Conservation (phyloP, 2,888 invertebrate species). For the Cephus pulcher region DNA sequence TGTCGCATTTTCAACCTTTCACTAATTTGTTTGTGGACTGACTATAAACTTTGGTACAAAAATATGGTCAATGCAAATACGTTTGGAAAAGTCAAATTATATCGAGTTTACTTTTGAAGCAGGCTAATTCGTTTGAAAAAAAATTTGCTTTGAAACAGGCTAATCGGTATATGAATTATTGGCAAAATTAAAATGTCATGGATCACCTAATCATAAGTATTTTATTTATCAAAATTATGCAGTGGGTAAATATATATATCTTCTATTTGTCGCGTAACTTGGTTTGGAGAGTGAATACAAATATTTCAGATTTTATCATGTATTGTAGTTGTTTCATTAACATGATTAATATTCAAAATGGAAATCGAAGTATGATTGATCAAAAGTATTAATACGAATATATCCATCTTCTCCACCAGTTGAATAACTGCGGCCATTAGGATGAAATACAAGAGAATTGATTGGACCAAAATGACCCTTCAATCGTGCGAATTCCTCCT, state of each 20-base stretch:
- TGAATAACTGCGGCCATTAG: constrained; percentile 95
- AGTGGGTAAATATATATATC: background rate
- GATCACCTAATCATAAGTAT: no score
- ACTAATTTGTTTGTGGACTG: no score
- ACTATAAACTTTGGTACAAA: no score
- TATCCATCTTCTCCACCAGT: constrained; percentile 99
- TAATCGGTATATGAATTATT: no score
- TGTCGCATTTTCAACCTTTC: no score
- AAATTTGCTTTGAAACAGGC: no score
- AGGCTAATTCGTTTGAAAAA: no score
- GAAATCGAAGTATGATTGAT: constrained; percentile 96
- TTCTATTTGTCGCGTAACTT: background rate
- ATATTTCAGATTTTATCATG: constrained; percentile 2
- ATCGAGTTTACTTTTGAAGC: no score
- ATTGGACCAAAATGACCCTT: constrained; percentile 99
- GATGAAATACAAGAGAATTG: constrained; percentile 97
- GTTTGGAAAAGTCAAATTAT: no score
- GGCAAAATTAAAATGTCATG: no score
- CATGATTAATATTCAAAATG: constrained; percentile 82
- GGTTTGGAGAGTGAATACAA: background rate
- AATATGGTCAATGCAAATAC: no score
- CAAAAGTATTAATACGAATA: constrained; percentile 95
- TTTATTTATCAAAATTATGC: no score
- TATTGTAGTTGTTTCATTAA: constrained; percentile 11
- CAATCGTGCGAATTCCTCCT: constrained; percentile 85